phyloP scores from a whole-genome alignment of 2,113 vertebrate species.

The Lepisosteus osseus region DNA sequence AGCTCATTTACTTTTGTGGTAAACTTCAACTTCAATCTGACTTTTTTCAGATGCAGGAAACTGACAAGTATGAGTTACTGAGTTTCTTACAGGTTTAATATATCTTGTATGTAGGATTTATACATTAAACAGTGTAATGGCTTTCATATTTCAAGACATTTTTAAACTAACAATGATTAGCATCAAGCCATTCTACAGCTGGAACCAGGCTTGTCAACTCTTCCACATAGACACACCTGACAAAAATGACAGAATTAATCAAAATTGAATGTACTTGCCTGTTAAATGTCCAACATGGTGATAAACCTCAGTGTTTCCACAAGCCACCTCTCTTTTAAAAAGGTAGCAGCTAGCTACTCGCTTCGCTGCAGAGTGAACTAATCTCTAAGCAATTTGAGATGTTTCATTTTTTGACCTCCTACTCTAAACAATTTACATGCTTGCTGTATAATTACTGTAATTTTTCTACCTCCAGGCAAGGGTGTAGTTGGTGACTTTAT shows the following conservation, averaged over 20 bases:
- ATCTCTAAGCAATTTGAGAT: constrained; percentile 20
- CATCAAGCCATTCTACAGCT: too few relatives aligned
- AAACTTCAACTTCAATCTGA: too few relatives aligned
- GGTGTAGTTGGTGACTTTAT: constrained; percentile 17
- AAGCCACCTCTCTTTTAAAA: constrained; percentile 24
- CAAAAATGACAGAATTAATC: not conserved
- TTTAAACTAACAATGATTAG: too few relatives aligned
- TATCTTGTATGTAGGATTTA: too few relatives aligned
- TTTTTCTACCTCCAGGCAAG: constrained; percentile 29
- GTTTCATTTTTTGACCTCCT: constrained; percentile 19
- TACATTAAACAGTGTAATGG: too few relatives aligned
- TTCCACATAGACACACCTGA: not conserved
- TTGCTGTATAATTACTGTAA: constrained; percentile 20
- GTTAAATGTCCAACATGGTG: constrained; percentile 13
- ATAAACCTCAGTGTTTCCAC: constrained; percentile 24
- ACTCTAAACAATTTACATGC: constrained; percentile 39
- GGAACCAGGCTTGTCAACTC: not conserved
- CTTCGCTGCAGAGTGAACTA: constrained; percentile 1
- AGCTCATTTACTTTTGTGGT: too few relatives aligned
- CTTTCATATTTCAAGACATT: too few relatives aligned
- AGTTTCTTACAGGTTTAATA: too few relatives aligned
- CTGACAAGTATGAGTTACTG: too few relatives aligned
- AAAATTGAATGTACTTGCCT: constrained; percentile 19
- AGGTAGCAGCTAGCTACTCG: not conserved
- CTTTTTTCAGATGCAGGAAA: too few relatives aligned